Conservation (phyloP, 2,888 invertebrate genomes). For the Rhorus exstirpatorius region DNA sequence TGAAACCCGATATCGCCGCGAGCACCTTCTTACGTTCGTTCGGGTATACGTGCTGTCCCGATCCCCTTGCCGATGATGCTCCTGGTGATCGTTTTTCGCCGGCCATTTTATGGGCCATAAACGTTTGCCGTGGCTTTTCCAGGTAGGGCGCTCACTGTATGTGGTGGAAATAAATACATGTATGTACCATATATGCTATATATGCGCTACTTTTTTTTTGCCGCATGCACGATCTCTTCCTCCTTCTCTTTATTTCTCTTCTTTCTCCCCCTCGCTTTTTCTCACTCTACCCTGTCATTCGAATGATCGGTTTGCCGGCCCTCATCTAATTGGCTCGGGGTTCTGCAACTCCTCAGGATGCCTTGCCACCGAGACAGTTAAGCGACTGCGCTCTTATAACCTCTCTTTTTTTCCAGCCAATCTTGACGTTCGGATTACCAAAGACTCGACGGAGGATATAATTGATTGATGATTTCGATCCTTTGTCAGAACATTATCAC, state of each 20-base stretch:
- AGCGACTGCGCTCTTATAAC: conserved; percentile 11
- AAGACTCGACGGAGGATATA: not conserved
- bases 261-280: conserved; percentile 29
- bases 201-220: conserved; percentile 69
- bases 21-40: conserved; percentile 70
- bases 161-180: conserved; percentile 70
- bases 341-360: conserved; percentile 58
- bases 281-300: conserved; percentile 71
- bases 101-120: conserved; percentile 75
- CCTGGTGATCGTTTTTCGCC: conserved; percentile 68
- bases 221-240: conserved; percentile 52
- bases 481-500: conserved; percentile 4
- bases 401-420: conserved; percentile 28
- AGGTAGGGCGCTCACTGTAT: conserved; percentile 68
- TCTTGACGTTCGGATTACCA: not conserved
- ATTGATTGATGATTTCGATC: not conserved
- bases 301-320: conserved; percentile 70
- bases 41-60: conserved; percentile 68
- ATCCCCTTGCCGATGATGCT: conserved; percentile 55
- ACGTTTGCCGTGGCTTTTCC: conserved; percentile 73
- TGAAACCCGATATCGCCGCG: conserved; percentile 63
- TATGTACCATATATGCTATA: conserved; percentile 35
- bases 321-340: conserved; percentile 69
- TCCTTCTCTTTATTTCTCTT: conserved; percentile 14
- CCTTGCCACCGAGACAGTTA: conserved; percentile 50